A percentile compares a stretch with the other conserved stretches of the same genome.
These are phyloP conservation scores for Melinopterus prodromus DNA, from an alignment of 2,888 invertebrate species.

Conservation along the genomic window DNA sequence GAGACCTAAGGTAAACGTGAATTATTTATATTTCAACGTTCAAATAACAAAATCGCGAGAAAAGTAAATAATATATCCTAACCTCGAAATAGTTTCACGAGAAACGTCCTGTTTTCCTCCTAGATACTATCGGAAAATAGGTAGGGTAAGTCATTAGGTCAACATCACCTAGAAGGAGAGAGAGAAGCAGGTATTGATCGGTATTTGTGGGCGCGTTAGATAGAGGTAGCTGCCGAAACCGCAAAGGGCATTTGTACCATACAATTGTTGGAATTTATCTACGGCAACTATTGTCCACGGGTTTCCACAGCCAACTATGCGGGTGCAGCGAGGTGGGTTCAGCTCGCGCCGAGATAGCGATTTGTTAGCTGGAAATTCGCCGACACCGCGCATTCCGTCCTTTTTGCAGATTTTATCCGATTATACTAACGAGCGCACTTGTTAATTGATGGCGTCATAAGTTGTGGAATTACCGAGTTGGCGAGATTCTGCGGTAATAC, in stretches of 20 bases:
- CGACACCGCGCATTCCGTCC: background rate
- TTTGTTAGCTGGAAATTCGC: background rate
- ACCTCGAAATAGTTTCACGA: too few species aligned
- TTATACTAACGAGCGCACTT: constrained; percentile 4
- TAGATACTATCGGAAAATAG: too few species aligned
- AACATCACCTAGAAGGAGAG: too few species aligned
- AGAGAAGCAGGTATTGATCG: too few species aligned
- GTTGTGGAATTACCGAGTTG: background rate
- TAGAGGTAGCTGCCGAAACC: background rate
- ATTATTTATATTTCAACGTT: too few species aligned
- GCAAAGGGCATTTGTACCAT: background rate
- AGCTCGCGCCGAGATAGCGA: background rate
- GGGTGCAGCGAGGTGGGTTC: background rate
- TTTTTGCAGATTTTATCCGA: background rate
- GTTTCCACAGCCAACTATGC: background rate
- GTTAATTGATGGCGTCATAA: background rate
- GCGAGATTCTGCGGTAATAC: background rate
- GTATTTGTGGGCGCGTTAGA: background rate
- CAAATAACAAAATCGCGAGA: too few species aligned
- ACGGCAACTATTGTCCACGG: background rate
- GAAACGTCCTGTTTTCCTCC: too few species aligned
- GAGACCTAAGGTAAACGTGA: too few species aligned
- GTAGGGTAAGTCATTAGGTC: too few species aligned
- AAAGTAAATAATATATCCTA: too few species aligned
- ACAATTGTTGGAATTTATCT: background rate